Percentiles rank a stretch among this genome's conserved stretches.
These are phyloP conservation scores for Fabriciana adippe DNA, from an alignment of 2,888 invertebrate genomes.

Conservation along the genomic window DNA sequence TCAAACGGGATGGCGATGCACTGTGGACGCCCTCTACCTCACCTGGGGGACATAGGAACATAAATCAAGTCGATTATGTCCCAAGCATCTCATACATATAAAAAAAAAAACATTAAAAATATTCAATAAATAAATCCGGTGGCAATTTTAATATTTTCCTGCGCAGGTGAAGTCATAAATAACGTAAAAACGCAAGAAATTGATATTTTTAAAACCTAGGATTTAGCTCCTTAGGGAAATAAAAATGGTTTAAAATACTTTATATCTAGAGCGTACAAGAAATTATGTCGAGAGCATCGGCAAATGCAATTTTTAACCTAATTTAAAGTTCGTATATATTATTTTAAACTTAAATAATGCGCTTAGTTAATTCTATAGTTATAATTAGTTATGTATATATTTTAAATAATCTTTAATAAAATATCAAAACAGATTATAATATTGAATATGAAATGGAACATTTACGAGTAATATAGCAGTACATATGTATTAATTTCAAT, in stretches of 20 bases:
- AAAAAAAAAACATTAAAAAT: neutral
- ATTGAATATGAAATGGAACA: neutral
- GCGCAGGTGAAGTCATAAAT: neutral
- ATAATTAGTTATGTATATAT: neutral
- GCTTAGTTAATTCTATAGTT: neutral
- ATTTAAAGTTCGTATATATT: neutral
- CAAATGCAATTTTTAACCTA: conserved; percentile 5
- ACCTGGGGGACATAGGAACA: no score
- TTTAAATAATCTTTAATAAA: no score
- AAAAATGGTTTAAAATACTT: conserved; percentile 12
- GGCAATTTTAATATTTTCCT: no score
- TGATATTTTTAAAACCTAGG: neutral
- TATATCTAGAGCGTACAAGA: neutral
- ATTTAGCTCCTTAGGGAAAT: conserved; percentile 13
- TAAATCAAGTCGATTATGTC: no score
- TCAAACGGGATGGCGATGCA: no score
- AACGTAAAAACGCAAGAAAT: neutral
- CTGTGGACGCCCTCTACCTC: no score
- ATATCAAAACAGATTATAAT: neutral
- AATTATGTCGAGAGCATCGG: conserved; percentile 17
- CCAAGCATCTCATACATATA: no score
- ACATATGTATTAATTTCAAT: no score
- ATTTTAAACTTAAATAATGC: no score
- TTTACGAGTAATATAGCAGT: neutral
- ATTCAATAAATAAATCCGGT: neutral